Evolutionary conservation across 1,140 invertebrate species (phyloP), one percentile per base, ranked within the genome.

Genomic region (Coenobita brevimanus): DNA sequence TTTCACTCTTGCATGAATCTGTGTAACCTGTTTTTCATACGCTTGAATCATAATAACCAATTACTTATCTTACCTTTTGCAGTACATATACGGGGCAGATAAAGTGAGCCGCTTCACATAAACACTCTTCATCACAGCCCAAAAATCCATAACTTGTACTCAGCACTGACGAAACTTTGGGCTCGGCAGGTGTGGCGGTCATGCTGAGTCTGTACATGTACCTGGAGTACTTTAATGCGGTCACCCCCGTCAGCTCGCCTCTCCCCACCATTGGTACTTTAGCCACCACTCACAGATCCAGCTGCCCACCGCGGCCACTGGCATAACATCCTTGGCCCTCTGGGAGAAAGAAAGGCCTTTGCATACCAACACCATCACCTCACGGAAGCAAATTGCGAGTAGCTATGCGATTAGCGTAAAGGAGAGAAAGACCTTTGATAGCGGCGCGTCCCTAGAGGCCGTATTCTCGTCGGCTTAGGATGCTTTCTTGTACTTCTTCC

Each of bases 221-320:
- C 80, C 80, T 82, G 80, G 80, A 82, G 80, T 82, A 82, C 33
- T 82, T 82, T 82, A 82, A 82, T 43, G 80, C 80, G 36, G 62
- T 82, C 62, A 82, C 80, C 41, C 80, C 80, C 21, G 64, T 82
- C 33, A 82, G 57, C 80, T 43, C 80, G 46, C 80, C 80, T 21
- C 80, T 82, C 24, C 80, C 80, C 62, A 46, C 62, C 62, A 43
- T 82, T 46, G 80, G 80, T 82, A 82, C 64, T 38, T 82, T 60
- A 30, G 30, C 30, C 57, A 64, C 27, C 60, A n/a, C 30, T 33
- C 43, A 50, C 6, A 50, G 46, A 50, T 50, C 41, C 80, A 64
- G 30, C 80, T 71, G 36, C 36, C 80, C 62, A 27, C 64, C 62
- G 43, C 79, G 24, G 30, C 80, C 80, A 36, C 24, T 62, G 64